Conservation (phyloP, 2,797 vertebrate species). For the Atherinosoma microstoma region DNA sequence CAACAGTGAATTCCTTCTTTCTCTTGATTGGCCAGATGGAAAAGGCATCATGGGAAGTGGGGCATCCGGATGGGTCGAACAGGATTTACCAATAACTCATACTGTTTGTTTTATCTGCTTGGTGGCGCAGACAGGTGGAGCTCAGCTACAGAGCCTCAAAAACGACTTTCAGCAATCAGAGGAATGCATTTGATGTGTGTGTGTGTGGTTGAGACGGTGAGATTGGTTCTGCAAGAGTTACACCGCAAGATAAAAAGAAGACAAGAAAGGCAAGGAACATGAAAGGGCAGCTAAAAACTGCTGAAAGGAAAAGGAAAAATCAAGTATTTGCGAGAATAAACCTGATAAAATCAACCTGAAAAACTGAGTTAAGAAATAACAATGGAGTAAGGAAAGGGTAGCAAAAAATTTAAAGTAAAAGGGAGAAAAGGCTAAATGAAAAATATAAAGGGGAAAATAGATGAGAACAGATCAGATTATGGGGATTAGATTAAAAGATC, state of each 20-base stretch:
- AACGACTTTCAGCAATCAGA: conserved; percentile 37
- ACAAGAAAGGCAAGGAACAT: conserved; percentile 66
- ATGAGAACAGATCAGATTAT: neutral
- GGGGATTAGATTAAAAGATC: neutral
- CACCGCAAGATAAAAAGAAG: conserved; percentile 70
- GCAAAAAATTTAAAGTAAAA: neutral
- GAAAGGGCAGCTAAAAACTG: conserved; percentile 56
- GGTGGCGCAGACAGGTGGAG: conserved; percentile 46
- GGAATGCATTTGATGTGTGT: conserved; percentile 41
- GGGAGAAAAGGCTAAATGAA: neutral
- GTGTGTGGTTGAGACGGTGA: conserved; percentile 43
- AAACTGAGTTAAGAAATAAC: neutral
- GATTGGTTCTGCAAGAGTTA: conserved; percentile 66
- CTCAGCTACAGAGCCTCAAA: conserved; percentile 5
- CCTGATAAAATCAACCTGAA: conserved; percentile 26
- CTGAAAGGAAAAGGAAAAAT: conserved; percentile 39
- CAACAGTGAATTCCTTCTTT: conserved; percentile 1
- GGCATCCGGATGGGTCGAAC: conserved; percentile 50
- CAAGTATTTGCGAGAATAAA: conserved; percentile 5
- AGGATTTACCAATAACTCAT: conserved; percentile 39
- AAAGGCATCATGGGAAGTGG: conserved; percentile 63
- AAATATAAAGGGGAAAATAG: neutral
- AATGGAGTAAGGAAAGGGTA: neutral
- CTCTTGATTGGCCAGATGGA: conserved; percentile 32
- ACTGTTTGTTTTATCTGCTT: conserved; percentile 61